A percentile compares a stretch with the other conserved stretches of the same genome.
phyloP scores from a whole-genome alignment of 92 coral and sea anemone species.

The Muricea muricata region DNA sequence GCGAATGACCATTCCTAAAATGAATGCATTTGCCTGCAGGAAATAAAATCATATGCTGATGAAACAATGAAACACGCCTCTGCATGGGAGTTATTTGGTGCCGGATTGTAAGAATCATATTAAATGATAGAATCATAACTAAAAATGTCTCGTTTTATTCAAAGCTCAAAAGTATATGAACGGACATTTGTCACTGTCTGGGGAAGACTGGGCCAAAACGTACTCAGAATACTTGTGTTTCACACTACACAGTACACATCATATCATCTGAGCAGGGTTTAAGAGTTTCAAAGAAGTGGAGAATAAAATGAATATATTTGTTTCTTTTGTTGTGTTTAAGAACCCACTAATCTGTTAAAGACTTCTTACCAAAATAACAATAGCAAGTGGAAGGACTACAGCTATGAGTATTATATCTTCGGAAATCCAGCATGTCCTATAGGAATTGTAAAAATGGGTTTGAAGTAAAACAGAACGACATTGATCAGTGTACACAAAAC shows the following conservation, averaged over 20 bases:
- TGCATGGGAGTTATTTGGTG: too few relatives aligned
- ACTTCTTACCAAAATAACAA: conserved; percentile 82
- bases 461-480: background rate
- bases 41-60: background rate
- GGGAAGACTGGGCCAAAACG: background rate
- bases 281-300: too few relatives aligned
- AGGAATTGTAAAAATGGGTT: conserved; percentile 25
- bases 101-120: too few relatives aligned
- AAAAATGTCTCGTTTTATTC: too few relatives aligned
- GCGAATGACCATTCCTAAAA: conserved; percentile 94
- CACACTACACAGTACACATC: too few relatives aligned
- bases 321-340: too few relatives aligned
- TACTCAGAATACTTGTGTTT: background rate
- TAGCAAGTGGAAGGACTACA: conserved; percentile 87
- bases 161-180: too few relatives aligned
- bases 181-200: background rate
- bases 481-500: background rate
- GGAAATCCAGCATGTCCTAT: conserved; percentile 83
- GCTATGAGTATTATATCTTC: conserved; percentile 78
- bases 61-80: too few relatives aligned
- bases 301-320: too few relatives aligned
- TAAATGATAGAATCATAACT: too few relatives aligned
- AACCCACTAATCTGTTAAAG: too few relatives aligned
- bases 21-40: conserved; percentile 73
- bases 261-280: too few relatives aligned